phyloP scores from a whole-genome alignment of 2,888 invertebrate genomes.

The Biston stratarius region DNA sequence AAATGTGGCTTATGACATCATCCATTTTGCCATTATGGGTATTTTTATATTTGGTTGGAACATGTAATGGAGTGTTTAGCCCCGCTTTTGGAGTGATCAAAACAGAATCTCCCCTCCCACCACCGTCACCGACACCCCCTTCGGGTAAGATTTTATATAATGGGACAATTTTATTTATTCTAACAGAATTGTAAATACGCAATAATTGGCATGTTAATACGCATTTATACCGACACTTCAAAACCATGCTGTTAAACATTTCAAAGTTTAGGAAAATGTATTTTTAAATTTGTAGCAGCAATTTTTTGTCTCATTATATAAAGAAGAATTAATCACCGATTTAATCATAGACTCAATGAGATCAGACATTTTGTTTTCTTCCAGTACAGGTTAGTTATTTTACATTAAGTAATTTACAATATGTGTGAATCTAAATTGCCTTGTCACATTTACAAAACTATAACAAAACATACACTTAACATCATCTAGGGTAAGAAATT shows the following conservation, averaged over 20 bases:
- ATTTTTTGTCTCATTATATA: conserved; percentile 49
- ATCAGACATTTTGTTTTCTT: background rate
- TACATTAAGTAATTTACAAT: background rate
- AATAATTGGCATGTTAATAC: conserved; percentile 55
- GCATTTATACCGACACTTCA: conserved; percentile 19
- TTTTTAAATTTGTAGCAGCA: conserved; percentile 15
- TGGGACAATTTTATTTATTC: conserved; percentile 41
- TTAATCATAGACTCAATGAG: background rate
- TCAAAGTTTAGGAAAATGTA: background rate
- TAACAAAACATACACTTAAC: background rate
- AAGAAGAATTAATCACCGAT: conserved; percentile 27
- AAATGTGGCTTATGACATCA: conserved; percentile 30
- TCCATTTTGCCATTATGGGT: conserved; percentile 43
- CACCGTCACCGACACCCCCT: conserved; percentile 55
- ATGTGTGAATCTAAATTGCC: background rate
- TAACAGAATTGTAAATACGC: conserved; percentile 29
- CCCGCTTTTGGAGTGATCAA: conserved; percentile 60
- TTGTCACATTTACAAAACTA: background rate
- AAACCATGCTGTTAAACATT: conserved; percentile 4
- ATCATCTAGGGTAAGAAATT: background rate
- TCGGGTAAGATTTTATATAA: conserved; percentile 61
- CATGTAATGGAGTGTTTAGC: conserved; percentile 57
- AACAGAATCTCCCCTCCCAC: conserved; percentile 53
- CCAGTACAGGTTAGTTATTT: background rate
- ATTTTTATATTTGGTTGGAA: conserved; percentile 46